phyloP scores from a whole-genome alignment of 2,797 vertebrate genomes.

The Falco rusticolus region DNA sequence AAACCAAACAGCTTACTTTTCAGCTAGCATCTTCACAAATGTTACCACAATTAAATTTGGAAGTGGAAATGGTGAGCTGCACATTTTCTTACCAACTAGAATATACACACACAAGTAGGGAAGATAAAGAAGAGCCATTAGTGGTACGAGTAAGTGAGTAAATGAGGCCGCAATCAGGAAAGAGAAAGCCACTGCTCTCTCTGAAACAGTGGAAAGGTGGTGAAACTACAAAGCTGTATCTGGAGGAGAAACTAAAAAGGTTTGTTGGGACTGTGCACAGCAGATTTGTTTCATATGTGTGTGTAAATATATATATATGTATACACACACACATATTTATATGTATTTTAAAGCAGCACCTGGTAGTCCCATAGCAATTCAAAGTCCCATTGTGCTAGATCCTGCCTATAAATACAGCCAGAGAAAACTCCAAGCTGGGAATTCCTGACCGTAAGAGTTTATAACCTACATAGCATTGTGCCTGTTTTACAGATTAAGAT shows the following conservation, averaged over 20 bases:
- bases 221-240: not conserved
- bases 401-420: conserved; percentile 33
- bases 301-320: not conserved
- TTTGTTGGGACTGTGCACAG: not conserved
- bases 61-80: not conserved
- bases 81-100: not conserved
- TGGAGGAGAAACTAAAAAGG: not conserved
- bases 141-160: not conserved
- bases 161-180: not conserved
- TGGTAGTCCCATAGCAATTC: not conserved
- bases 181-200: not conserved
- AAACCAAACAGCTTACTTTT: conserved; percentile 7
- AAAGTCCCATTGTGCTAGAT: conserved; percentile 29
- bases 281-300: not conserved
- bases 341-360: conserved; percentile 3
- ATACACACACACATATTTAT: not conserved
- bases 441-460: conserved; percentile 56
- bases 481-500: conserved; percentile 66
- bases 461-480: conserved; percentile 59
- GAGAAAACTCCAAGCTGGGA: conserved; percentile 32
- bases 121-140: not conserved
- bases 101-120: not conserved
- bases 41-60: not conserved
- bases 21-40: not conserved
- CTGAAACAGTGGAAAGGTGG: not conserved